Evolutionary conservation across 2,797 vertebrate genomes (phyloP), one percentile per base, ranked within the genome.

Genomic region (Cynopterus sphinx): DNA sequence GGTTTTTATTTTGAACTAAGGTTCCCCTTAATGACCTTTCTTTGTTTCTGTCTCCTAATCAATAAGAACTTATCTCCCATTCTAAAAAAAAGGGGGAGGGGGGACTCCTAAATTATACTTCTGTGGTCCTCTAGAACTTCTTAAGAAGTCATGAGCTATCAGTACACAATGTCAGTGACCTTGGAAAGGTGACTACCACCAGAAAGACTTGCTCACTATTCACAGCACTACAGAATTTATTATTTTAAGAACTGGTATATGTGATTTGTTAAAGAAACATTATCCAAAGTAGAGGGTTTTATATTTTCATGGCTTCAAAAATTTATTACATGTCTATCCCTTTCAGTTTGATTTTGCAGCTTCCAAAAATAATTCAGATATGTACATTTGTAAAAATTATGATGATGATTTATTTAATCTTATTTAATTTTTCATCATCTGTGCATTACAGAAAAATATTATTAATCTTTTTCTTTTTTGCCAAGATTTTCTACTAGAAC

Each of bases 1-100:
- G 7, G 36, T 51, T 86, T 91, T 89, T 93, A 46, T 88, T 87
- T 95, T 92, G 63, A 86, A 70, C 15, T 31, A 33, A 43, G 33
- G 59, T 95, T 71, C 5, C 21, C 33, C 10, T 74, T 89, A 83
- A 39, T 83, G 67, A 68, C 36, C 53, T 82, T 49, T 78, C 31
- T 19, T 68, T 70, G 4, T 3, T 61, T 95, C 92, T 57, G 28
- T 68, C 49, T 87, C 96, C 39, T 19, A 74, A 7, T 87, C 33
- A 67, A 0, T 90, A 82, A 85, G 53, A 93, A 67, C 36, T 41
- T 36, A 61, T 33, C 3, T 7, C 57, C 19, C 24, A 43, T 68
- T 86, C 13, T 6, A 28, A n/a, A 67, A 59, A 49, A 49, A 2
- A 39, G 5, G 2, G 1, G 0, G 6, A 17, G 13, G 5, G 8